phyloP scores from a whole-genome alignment of 64 coral and sea anemone species.

The Dendrophyllia cribrosa region DNA sequence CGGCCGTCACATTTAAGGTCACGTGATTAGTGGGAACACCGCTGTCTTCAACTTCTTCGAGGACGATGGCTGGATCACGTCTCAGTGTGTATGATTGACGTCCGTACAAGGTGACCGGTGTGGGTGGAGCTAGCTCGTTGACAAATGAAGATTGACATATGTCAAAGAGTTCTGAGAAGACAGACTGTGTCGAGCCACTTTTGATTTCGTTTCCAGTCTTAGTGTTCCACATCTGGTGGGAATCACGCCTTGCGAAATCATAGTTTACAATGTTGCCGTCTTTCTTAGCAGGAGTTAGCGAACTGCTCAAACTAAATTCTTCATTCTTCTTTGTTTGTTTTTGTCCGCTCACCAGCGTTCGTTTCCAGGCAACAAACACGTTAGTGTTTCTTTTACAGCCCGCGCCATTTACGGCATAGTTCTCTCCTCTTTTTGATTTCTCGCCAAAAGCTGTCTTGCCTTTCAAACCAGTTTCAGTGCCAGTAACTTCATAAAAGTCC shows the following conservation, averaged over 20 bases:
- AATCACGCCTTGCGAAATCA: background rate
- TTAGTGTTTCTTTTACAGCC: background rate
- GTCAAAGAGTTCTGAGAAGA: background rate
- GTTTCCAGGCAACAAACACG: background rate
- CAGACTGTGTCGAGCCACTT: background rate
- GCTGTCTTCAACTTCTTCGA: background rate
- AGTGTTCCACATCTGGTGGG: background rate
- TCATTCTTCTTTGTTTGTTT: background rate
- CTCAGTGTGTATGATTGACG: background rate
- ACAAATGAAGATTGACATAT: background rate
- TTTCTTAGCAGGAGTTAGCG: background rate
- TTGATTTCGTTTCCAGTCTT: background rate
- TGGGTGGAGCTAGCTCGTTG: background rate
- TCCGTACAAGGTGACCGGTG: background rate
- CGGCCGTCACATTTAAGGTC: background rate
- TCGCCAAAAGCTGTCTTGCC: background rate
- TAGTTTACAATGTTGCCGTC: background rate
- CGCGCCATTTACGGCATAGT: background rate
- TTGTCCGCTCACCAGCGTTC: background rate
- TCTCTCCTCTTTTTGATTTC: background rate
- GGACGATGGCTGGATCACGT: constrained; percentile 3
- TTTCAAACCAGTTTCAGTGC: background rate
- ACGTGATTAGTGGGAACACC: background rate
- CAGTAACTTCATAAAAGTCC: background rate
- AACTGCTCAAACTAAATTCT: background rate